Evolutionary conservation across 2,888 invertebrate genomes (phyloP), one percentile per base, ranked within the genome.

Genomic region (Cheilosia pagana): DNA sequence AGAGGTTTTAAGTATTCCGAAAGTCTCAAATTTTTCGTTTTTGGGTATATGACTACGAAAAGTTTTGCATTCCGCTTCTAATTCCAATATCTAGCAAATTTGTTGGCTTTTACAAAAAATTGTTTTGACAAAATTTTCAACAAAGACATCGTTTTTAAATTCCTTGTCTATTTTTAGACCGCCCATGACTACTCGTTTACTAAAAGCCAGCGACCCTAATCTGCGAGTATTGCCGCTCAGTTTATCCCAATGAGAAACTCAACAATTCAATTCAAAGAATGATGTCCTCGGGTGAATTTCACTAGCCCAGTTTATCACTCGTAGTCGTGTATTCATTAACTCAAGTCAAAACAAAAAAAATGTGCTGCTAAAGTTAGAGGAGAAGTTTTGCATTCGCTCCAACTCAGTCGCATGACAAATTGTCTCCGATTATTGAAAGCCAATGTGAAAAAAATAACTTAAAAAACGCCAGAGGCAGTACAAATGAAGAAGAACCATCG

Each of bases 391-490:
- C 45, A 6, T n/a, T 16, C 57, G 43, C 45, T 19, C 14, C 14
- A 60, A 60, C 43, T 67, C 41, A 60, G 71, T 77, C 45, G 45
- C 19, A 72, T 82, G 77, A 77, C 65, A 77, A 77, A 82, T 82
- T 82, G 71, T 77, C 65, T 67, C 59, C 71, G 60, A 82, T 76
- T 71, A 53, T 81, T 59, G 53, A 76, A 65, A 65, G 52, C 39
- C 21, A 70, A 59, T 60, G 50, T 16, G 23, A 39, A 35, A 14
- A 53, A 55, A 7, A 23, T 28, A 43, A 39, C 45, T 48, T 7
- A 14, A 43, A 41, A 28, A 52, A 2, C 14, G 16, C 52, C 43
- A 21, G n/a, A 39, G 41, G 65, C 28, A 59, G 50, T 39, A 52
- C n/a, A 31, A 60, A 53, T 52, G 59, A 76, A 67, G 43, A 74